These are phyloP conservation scores for Ammospiza caudacuta DNA, from an alignment of 2,113 vertebrate genomes.

Conservation along the genomic window DNA sequence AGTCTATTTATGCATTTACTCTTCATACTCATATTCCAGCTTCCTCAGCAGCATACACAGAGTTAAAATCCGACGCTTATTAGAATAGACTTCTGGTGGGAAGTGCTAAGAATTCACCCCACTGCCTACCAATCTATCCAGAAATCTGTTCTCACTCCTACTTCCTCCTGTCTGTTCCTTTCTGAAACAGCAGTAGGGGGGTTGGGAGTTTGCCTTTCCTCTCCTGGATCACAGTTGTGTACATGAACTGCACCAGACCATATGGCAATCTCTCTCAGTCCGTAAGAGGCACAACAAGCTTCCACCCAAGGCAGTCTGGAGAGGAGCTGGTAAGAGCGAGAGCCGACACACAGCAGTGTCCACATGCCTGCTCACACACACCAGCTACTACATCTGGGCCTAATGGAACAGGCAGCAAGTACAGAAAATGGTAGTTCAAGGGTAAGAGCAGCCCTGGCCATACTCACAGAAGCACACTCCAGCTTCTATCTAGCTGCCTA, in stretches of 20 bases:
- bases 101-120: conserved; percentile 62
- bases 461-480: rapidly evolving
- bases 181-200: conserved; percentile 52
- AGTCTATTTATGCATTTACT: neutral
- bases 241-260: conserved; percentile 38
- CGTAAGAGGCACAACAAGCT: conserved; percentile 17
- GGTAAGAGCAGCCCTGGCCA: neutral
- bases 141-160: conserved; percentile 67
- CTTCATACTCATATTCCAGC: neutral
- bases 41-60: neutral
- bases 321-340: neutral
- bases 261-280: conserved; percentile 18
- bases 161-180: conserved; percentile 62
- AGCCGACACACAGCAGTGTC: neutral
- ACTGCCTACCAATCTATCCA: conserved; percentile 59
- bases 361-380: neutral
- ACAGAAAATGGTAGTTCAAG: neutral
- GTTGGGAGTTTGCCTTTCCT: conserved; percentile 56
- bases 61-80: conserved; percentile 2
- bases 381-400: neutral
- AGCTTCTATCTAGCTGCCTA: neutral
- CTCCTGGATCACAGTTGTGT: conserved; percentile 58
- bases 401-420: neutral
- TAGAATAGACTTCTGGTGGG: conserved; percentile 66
- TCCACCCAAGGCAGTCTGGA: neutral